Base-by-base conservation (phyloP, 2,888 invertebrate genomes). In the Leptogaster cylindrica region DNA sequence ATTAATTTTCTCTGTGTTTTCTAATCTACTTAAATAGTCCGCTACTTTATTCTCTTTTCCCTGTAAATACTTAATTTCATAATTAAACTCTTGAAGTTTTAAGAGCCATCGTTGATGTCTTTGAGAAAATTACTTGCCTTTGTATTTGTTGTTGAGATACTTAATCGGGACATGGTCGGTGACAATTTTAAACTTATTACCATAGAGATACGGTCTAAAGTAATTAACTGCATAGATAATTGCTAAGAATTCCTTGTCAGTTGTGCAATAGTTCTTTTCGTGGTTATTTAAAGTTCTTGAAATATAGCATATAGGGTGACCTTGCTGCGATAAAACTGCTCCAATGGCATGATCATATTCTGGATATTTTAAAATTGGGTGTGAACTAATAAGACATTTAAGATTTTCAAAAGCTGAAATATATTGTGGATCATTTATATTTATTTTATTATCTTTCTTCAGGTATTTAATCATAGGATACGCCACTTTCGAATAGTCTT, bases 311-410 rank as follows among this genome's bases (percentile, higher is more conserved):
- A 68, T 25, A 25, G 58, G 61, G 28, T 64, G 63, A 1, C 48
- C 58, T 16, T 36, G 33, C 33, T 69, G 68, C n/a, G 68, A 64
- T 1, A 70, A 28, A n/a, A 70, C 69, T 2, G 68, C 69, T 8
- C 67, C 69, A 14, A 70, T 52, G 1, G 67, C 66, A 66, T 65
- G 31, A 33, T 71, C 41, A 39, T 63, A 71, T 20, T 71, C 39
- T 3, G 72, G 70, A 39, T 46, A 72, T 67, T 65, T 71, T 51
- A 70, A 51, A 16, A 71, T 68, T 14, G 68, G 69, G 6, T 69
- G 68, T 3, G 48, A 65, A 6, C 39, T 52, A 16, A 67, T 55
- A 14, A 61, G 12, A 10, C 18, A 23, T 70, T 70, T 70, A 20
- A 71, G 51, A 20, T 70, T 68, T 58, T 70, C 70, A 50, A 70